These are phyloP conservation scores for Hypena proboscidalis DNA, from an alignment of 2,888 invertebrate genomes.

Conservation along the genomic window DNA sequence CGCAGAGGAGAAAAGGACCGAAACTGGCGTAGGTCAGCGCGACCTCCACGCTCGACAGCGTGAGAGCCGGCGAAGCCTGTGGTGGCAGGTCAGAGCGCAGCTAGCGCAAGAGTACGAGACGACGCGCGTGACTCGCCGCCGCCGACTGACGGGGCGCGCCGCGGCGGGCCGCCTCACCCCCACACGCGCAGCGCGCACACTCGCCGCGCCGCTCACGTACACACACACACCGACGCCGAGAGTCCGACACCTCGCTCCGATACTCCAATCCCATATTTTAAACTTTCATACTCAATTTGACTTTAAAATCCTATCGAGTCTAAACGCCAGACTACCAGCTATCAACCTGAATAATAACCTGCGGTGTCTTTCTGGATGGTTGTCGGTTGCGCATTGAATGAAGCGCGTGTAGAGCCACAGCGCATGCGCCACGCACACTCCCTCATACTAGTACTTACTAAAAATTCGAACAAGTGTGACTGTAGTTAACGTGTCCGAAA, in stretches of 20 bases:
- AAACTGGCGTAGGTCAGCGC: constrained; percentile 68
- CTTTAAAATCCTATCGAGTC: constrained; percentile 76
- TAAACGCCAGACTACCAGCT: constrained; percentile 62
- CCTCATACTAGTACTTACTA: constrained; percentile 50
- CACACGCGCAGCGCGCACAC: constrained; percentile 78
- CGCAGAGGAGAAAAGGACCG: constrained; percentile 68
- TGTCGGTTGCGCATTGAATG: constrained; percentile 80
- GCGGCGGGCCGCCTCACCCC: constrained; percentile 73
- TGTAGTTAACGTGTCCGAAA: constrained; percentile 50
- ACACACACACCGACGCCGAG: constrained; percentile 45
- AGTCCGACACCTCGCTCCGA: constrained; percentile 47
- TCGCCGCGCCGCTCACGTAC: constrained; percentile 46
- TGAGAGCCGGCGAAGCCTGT: constrained; percentile 76
- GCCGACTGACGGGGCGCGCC: constrained; percentile 83
- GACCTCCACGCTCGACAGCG: constrained; percentile 80
- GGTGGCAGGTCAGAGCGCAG: constrained; percentile 70
- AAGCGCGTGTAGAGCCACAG: constrained; percentile 65
- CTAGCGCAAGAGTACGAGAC: constrained; percentile 69
- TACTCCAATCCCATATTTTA: constrained; percentile 76
- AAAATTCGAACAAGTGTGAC: constrained; percentile 53
- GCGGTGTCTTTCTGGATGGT: constrained; percentile 57
- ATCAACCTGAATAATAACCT: constrained; percentile 70
- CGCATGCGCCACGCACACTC: constrained; percentile 80
- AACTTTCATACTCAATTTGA: constrained; percentile 79
- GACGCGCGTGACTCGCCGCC: constrained; percentile 83